Percentiles rank a stretch among this genome's conserved stretches.
phyloP scores from a whole-genome alignment of 2,888 invertebrate genomes.

The Tigriopus californicus region DNA sequence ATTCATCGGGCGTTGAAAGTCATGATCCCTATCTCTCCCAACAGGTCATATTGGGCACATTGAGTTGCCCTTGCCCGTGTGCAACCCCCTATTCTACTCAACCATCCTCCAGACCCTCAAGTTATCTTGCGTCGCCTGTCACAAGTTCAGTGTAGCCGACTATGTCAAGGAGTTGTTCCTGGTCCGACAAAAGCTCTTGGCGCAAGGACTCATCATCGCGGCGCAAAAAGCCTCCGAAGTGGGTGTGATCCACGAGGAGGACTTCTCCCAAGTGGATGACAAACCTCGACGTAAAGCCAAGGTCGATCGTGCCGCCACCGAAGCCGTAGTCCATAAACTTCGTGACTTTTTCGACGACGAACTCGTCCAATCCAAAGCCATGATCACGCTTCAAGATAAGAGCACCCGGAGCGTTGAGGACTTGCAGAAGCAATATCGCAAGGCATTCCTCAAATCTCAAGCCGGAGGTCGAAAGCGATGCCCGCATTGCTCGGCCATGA shows the following conservation, averaged over 20 bases:
- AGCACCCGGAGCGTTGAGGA: slow-evolving; percentile 7
- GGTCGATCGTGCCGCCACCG: neutral
- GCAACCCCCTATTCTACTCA: slow-evolving; percentile 74
- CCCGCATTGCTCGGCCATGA: neutral
- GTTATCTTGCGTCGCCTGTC: slow-evolving; percentile 50
- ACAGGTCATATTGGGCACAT: slow-evolving; percentile 79
- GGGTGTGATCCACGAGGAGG: slow-evolving; percentile 26
- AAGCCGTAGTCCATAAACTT: neutral
- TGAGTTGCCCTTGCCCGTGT: slow-evolving; percentile 62
- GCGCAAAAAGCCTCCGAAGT: slow-evolving; percentile 38
- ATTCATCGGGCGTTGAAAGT: too few relatives aligned
- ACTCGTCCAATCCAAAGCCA: slow-evolving; percentile 13
- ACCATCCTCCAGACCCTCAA: slow-evolving; percentile 46
- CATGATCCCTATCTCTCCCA: too few relatives aligned
- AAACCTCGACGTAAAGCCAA: neutral
- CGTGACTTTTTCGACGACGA: slow-evolving; percentile 10
- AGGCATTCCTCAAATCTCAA: neutral
- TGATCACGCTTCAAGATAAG: neutral
- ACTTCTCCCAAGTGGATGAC: neutral
- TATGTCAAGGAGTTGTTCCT: slow-evolving; percentile 6
- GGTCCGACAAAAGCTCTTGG: slow-evolving; percentile 8
- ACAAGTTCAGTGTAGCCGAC: slow-evolving; percentile 39
- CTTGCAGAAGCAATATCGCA: neutral
- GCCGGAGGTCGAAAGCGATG: neutral
- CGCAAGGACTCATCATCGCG: slow-evolving; percentile 7